Evolutionary conservation across 2,797 vertebrate genomes (phyloP).

Genomic region (Esox lucius): DNA sequence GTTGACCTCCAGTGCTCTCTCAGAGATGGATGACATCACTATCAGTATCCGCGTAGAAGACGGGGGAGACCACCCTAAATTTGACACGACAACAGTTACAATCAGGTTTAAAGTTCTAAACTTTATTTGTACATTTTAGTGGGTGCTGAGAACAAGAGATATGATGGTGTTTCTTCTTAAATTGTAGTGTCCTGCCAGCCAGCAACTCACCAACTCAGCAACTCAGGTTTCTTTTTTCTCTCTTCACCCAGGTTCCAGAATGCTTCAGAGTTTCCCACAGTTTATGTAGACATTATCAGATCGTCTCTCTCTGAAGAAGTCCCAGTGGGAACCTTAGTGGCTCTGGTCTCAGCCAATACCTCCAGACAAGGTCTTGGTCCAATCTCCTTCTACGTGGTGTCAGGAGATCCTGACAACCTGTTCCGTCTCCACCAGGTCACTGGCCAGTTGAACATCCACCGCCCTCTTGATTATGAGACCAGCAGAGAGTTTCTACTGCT

Average conservation of each 20-base stretch:
- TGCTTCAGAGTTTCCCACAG: constrained; percentile 67
- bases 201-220: background rate
- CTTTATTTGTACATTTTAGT: background rate
- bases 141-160: background rate
- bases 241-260: constrained; percentile 65
- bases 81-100: constrained; percentile 70
- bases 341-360: constrained; percentile 58
- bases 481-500: constrained; percentile 65
- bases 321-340: constrained; percentile 61
- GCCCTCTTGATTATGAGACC: constrained; percentile 74
- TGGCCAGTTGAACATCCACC: constrained; percentile 67
- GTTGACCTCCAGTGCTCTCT: constrained; percentile 45
- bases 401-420: constrained; percentile 68
- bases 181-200: background rate
- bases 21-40: constrained; percentile 54
- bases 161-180: background rate
- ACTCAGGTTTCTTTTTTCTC: background rate
- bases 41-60: constrained; percentile 70
- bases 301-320: constrained; percentile 64
- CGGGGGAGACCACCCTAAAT: constrained; percentile 64
- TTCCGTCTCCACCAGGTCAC: constrained; percentile 68
- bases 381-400: constrained; percentile 71
- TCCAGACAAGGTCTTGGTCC: constrained; percentile 52
- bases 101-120: background rate
- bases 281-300: constrained; percentile 56